Percentiles rank a stretch among this genome's conserved stretches.
Evolutionary conservation across 2,113 vertebrate genomes (phyloP).

Genomic region (Montifringilla adamsi): DNA sequence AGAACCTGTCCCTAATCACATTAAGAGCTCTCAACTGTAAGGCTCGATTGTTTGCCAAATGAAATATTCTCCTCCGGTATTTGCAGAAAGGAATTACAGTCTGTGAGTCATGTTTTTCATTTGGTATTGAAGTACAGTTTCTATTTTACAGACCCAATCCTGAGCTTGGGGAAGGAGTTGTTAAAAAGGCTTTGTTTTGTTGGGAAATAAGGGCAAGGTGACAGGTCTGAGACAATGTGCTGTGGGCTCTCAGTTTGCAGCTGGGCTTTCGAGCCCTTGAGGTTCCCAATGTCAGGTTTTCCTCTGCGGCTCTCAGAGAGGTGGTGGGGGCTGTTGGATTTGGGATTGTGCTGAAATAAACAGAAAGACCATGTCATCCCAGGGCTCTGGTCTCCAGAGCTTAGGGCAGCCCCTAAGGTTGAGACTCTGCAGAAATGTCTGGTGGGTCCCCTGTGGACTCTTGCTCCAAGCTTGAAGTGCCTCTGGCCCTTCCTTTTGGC

Average conservation of each 20-base stretch:
- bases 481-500: neutral
- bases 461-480: neutral
- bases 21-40: slow-evolving; percentile 60
- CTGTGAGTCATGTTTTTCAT: slow-evolving; percentile 53
- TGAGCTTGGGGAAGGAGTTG: neutral
- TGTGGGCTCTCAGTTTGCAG: neutral
- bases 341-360: neutral
- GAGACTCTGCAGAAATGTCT: neutral
- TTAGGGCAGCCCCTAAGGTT: neutral
- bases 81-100: slow-evolving; percentile 62
- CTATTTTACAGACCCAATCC: slow-evolving; percentile 21
- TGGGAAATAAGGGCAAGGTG: neutral
- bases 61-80: slow-evolving; percentile 46
- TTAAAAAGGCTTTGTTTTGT: neutral
- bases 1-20: slow-evolving; percentile 69
- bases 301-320: neutral
- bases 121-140: slow-evolving; percentile 1
- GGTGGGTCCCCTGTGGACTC: neutral
- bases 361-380: accelerated
- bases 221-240: neutral
- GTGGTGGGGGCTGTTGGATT: neutral
- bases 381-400: neutral
- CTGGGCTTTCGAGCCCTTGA: neutral
- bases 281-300: neutral
- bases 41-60: slow-evolving; percentile 55